Evolutionary conservation across 92 coral and sea anemone genomes (phyloP).

Genomic region (Parazoanthus swiftii): DNA sequence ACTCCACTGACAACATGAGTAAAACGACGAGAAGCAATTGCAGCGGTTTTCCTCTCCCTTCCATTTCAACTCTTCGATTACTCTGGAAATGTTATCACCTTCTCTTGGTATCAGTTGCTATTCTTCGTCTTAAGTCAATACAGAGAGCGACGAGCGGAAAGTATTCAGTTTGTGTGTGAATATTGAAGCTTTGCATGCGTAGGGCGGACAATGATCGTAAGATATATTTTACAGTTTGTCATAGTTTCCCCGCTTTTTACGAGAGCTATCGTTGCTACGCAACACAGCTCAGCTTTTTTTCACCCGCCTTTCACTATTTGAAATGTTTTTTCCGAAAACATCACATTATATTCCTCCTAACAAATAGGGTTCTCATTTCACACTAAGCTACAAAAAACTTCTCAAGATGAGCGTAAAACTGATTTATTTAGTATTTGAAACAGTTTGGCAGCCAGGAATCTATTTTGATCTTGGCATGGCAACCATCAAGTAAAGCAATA

Average conservation of each 20-base stretch:
- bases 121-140: not conserved
- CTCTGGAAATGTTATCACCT: not conserved
- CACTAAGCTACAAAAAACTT: too few species aligned
- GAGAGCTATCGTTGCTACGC: conserved; percentile 1
- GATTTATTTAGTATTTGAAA: not conserved
- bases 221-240: too few species aligned
- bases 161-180: not conserved
- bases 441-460: not conserved
- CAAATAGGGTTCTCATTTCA: too few species aligned
- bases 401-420: not conserved
- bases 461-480: not conserved
- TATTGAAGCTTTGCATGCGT: not conserved
- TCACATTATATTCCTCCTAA: too few species aligned
- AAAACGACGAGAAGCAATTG: not conserved
- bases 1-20: not conserved
- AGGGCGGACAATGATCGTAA: not conserved
- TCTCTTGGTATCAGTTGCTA: too few species aligned
- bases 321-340: not conserved
- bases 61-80: not conserved
- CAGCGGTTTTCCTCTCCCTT: not conserved
- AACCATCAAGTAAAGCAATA: not conserved
- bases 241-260: not conserved
- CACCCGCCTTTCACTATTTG: not conserved
- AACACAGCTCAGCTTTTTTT: not conserved
- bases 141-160: not conserved